Evolutionary conservation across 2,888 invertebrate genomes (phyloP).

Genomic region (Nudaria mundana): DNA sequence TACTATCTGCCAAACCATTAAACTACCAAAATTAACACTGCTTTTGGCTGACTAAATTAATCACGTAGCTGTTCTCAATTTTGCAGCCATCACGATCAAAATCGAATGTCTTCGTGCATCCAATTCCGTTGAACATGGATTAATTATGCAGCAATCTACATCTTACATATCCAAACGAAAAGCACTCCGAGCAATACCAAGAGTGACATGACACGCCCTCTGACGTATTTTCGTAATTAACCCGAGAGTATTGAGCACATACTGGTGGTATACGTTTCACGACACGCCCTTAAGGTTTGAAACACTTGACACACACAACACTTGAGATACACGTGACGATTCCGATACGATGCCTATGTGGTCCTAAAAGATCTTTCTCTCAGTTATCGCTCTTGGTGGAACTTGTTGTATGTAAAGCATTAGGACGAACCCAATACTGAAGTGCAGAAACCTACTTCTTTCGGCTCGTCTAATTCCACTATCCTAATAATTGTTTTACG

Average conservation of each 20-base stretch:
- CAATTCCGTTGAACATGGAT: not conserved
- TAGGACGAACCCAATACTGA: no score
- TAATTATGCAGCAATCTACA: conserved; percentile 4
- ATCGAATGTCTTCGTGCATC: not conserved
- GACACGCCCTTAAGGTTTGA: not conserved
- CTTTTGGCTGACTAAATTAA: no score
- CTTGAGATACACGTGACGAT: not conserved
- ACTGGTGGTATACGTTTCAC: not conserved
- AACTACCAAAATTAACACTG: not conserved
- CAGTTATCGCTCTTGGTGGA: no score
- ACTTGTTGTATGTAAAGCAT: no score
- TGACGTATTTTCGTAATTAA: conserved; percentile 14
- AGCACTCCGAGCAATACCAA: no score
- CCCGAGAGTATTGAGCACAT: conserved; percentile 7
- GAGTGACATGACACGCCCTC: conserved; percentile 7
- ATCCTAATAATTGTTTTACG: no score
- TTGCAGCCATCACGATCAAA: no score
- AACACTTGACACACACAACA: no score
- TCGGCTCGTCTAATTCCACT: no score
- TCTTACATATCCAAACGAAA: not conserved
- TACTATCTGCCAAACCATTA: not conserved
- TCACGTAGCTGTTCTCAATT: no score
- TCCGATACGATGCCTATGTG: not conserved
- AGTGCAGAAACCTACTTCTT: no score
- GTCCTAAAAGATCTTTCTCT: no score